Conservation (phyloP, 2,888 invertebrate genomes). For the Aquatica leii region DNA sequence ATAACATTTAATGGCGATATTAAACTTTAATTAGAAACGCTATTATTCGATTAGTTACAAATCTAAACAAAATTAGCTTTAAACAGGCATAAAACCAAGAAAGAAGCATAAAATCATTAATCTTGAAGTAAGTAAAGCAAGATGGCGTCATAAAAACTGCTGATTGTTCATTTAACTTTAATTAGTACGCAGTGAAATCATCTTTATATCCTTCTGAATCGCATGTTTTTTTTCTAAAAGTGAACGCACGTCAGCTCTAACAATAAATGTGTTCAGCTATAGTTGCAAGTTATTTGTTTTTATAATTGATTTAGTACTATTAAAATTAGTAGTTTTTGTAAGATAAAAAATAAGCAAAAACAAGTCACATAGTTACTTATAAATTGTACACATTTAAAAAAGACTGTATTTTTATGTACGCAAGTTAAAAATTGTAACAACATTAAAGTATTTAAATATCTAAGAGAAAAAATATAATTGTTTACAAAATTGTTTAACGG, state of each 20-base stretch:
- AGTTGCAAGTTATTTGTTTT: background rate
- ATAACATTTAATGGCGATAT: no score
- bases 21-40: background rate
- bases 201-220: constrained; percentile 47
- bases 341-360: no score
- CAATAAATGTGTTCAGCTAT: background rate
- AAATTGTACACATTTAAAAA: no score
- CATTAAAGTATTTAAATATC: no score
- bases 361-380: no score
- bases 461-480: no score
- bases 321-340: no score
- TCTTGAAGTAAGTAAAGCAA: constrained; percentile 57
- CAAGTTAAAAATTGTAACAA: no score
- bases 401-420: no score
- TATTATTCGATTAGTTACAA: constrained; percentile 24
- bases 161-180: constrained; percentile 61
- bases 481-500: no score
- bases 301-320: constrained; percentile 1
- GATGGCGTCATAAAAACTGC: constrained; percentile 59
- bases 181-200: constrained; percentile 58
- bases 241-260: constrained; percentile 24
- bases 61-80: constrained; percentile 51
- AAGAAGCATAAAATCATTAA: constrained; percentile 54
- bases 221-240: constrained; percentile 23
- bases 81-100: constrained; percentile 48